phyloP scores from a whole-genome alignment of 2,888 invertebrate genomes.

The Cyaniris semiargus region DNA sequence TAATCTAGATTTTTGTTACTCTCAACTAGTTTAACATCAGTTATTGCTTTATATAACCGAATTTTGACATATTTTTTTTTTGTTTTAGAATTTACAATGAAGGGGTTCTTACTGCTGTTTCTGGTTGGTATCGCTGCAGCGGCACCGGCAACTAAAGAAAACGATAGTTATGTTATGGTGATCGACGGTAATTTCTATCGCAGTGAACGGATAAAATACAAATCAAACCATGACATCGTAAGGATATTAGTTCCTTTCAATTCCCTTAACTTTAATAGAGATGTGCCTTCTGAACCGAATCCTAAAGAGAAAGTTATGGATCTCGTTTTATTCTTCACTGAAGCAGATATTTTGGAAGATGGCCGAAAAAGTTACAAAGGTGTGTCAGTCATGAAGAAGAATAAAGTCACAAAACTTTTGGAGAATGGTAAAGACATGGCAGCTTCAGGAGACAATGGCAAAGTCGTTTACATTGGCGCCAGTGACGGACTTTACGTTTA shows the following conservation, averaged over 20 bases:
- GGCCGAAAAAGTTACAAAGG: slow-evolving; percentile 46
- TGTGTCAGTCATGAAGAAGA: slow-evolving; percentile 47
- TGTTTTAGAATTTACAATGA: slow-evolving; percentile 18
- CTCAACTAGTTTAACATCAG: too few relatives aligned
- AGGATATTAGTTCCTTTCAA: slow-evolving; percentile 44
- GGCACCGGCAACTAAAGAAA: slow-evolving; percentile 4
- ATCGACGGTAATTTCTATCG: slow-evolving; percentile 39
- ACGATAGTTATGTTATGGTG: slow-evolving; percentile 33
- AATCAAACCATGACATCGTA: slow-evolving; percentile 44
- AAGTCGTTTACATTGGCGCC: slow-evolving; percentile 52
- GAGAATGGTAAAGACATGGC: slow-evolving; percentile 52
- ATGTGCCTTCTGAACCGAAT: slow-evolving; percentile 34
- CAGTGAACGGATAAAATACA: slow-evolving; percentile 38
- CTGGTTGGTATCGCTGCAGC: slow-evolving; percentile 4
- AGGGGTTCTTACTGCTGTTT: background rate
- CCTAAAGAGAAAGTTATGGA: slow-evolving; percentile 37
- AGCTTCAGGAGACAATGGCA: slow-evolving; percentile 48
- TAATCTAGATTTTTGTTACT: too few relatives aligned
- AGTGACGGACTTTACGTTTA: slow-evolving; percentile 56
- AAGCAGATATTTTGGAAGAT: slow-evolving; percentile 42
- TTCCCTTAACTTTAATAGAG: slow-evolving; percentile 40
- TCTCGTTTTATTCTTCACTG: slow-evolving; percentile 44
- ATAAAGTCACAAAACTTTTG: slow-evolving; percentile 48
- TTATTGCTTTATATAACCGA: too few relatives aligned
- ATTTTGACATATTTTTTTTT: background rate